Evolutionary conservation across 2,888 invertebrate genomes (phyloP), one percentile per base, ranked within the genome.

Genomic region (Aphidius colemani): DNA sequence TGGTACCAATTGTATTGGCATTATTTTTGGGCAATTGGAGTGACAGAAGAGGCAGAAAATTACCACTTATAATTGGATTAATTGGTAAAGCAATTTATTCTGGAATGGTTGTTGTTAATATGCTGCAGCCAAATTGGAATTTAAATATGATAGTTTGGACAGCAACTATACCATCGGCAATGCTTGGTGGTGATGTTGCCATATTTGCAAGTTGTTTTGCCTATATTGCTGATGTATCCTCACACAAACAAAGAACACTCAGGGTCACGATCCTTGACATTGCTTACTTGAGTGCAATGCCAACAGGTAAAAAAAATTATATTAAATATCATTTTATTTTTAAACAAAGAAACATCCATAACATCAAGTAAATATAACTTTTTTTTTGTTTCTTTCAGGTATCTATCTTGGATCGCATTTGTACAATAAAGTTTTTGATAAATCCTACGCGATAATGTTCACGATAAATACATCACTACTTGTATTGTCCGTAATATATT

Each of bases 21-120:
- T 85, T 94, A 63, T 93, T 93, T 78, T 83, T 93, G 67, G 94
- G 94, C 0, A 88, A 93, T 1, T 94, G 93, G 86, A 93, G 92
- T 62, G 94, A 94, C 78, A 88, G 89, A 68, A 85, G 92, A 2
- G 94, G 94, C 0, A 83, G 91, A 59, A 94, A 94, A 78, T 79
- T 89, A 46, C 89, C 92, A 0, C 78, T 94, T 5, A 79, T 94
- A 0, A 84, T 91, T 46, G 94, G 93, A 0, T 81, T 94, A 7
- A 63, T 86, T 1, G 93, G 93, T 11, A 93, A 93, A 82, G 83
- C 92, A 0, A 87, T 89, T 70, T 93, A 91, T 76, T 93, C 93
- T 0, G 71, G 85, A 2, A 91, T 92, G 90, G 84, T 93, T 41
- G 87, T 91, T 4, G 83, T 92, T 0, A 93, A 90, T 79, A 86